phyloP scores from a whole-genome alignment of 2,888 invertebrate genomes.

The Cinara cedri region DNA sequence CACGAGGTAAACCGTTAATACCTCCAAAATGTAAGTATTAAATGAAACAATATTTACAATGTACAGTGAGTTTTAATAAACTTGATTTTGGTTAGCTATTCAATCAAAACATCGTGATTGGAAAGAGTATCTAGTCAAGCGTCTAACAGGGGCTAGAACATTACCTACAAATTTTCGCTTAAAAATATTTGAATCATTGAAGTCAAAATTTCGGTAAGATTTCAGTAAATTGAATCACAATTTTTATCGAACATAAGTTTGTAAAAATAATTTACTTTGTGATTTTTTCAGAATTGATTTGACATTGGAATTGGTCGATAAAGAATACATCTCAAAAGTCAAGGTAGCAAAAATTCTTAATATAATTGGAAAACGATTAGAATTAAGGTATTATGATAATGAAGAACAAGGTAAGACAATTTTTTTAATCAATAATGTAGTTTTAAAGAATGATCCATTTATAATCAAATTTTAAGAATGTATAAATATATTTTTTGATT shows the following conservation, averaged over 20 bases:
- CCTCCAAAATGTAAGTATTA: constrained; percentile 78
- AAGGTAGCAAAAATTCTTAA: constrained; percentile 88
- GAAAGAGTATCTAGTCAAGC: constrained; percentile 91
- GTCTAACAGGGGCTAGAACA: constrained; percentile 93
- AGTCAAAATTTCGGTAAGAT: constrained; percentile 73
- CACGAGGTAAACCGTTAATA: constrained; percentile 90
- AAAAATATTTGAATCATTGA: constrained; percentile 83
- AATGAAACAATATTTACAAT: not conserved
- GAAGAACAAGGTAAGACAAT: constrained; percentile 61
- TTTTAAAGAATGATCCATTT: not conserved
- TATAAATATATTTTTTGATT: constrained; percentile 19
- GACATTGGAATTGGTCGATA: constrained; percentile 92
- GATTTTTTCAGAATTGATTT: constrained; percentile 71
- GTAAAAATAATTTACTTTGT: not conserved
- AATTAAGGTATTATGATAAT: constrained; percentile 87
- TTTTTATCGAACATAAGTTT: not conserved
- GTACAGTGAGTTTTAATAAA: constrained; percentile 21
- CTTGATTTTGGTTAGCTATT: constrained; percentile 68
- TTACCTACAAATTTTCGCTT: constrained; percentile 90
- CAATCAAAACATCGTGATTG: constrained; percentile 93
- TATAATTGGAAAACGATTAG: constrained; percentile 89
- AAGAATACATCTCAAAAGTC: constrained; percentile 91
- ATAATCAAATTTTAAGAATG: not conserved
- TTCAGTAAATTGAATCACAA: constrained; percentile 10
- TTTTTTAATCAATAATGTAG: constrained; percentile 14